phyloP scores from a whole-genome alignment of 2,113 vertebrate genomes.

The Burhinus bistriatus region DNA sequence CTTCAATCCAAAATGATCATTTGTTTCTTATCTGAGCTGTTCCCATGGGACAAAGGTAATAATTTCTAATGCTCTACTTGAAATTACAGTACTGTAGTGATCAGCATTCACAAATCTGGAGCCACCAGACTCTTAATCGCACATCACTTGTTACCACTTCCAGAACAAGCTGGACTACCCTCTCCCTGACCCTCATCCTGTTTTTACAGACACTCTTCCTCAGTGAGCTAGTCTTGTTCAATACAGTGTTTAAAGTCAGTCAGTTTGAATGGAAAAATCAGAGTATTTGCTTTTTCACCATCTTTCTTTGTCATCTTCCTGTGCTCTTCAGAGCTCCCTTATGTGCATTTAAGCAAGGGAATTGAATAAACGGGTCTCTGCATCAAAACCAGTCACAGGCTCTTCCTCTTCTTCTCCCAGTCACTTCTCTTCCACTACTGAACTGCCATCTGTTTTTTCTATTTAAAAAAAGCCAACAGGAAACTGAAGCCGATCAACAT shows the following conservation, averaged over 20 bases:
- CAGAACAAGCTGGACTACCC: background rate
- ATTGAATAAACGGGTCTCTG: background rate
- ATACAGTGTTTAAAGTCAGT: background rate
- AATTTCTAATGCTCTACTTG: background rate
- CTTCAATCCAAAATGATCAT: background rate
- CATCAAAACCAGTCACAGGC: background rate
- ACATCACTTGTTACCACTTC: background rate
- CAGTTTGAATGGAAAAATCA: background rate
- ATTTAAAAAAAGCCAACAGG: background rate
- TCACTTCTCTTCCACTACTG: background rate
- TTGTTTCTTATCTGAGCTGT: background rate
- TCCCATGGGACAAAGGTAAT: background rate
- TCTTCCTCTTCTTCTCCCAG: background rate
- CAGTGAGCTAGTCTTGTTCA: accelerated
- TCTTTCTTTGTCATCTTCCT: background rate
- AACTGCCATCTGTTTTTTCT: background rate
- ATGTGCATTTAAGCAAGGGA: background rate
- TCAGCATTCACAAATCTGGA: background rate
- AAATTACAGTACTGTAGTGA: background rate
- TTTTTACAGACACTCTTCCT: background rate
- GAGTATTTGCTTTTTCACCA: background rate
- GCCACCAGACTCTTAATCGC: background rate
- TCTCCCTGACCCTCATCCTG: background rate
- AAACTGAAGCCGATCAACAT: background rate
- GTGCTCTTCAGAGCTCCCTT: background rate